Conservation (phyloP, 2,113 vertebrate species). For the Callospermophilus lateralis region DNA sequence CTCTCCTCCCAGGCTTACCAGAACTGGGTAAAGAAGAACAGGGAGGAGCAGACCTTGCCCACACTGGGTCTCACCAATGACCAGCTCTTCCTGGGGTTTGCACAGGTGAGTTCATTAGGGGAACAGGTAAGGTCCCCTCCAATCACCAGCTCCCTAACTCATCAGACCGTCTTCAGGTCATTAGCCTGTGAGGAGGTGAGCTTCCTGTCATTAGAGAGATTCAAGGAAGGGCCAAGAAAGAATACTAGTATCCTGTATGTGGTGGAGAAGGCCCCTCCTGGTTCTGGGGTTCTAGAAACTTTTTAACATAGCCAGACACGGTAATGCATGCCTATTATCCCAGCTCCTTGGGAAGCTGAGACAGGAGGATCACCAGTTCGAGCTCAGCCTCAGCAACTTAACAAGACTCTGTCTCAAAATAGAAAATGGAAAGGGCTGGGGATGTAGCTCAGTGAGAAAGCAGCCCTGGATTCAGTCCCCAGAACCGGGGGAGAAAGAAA, state of each 20-base stretch:
- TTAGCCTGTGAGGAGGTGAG: rapidly evolving
- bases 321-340: no score
- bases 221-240: not conserved
- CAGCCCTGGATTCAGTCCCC: not conserved
- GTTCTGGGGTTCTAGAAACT: not conserved
- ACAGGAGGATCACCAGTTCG: not conserved
- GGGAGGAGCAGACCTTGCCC: slow-evolving; percentile 92
- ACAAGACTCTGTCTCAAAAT: not conserved
- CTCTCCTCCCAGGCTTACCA: slow-evolving; percentile 92
- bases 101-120: slow-evolving; percentile 91
- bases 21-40: slow-evolving; percentile 95
- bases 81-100: slow-evolving; percentile 97
- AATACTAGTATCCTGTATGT: no score
- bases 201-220: not conserved
- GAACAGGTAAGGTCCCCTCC: not conserved
- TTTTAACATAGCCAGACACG: not conserved
- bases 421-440: not conserved
- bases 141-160: not conserved
- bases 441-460: not conserved
- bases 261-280: not conserved
- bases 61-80: slow-evolving; percentile 95
- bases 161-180: rapidly evolving
- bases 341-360: not conserved
- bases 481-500: not conserved
- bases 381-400: not conserved